Base-by-base conservation (phyloP, 2,888 invertebrate species). In the Caenorhabditis sinica region DNA sequence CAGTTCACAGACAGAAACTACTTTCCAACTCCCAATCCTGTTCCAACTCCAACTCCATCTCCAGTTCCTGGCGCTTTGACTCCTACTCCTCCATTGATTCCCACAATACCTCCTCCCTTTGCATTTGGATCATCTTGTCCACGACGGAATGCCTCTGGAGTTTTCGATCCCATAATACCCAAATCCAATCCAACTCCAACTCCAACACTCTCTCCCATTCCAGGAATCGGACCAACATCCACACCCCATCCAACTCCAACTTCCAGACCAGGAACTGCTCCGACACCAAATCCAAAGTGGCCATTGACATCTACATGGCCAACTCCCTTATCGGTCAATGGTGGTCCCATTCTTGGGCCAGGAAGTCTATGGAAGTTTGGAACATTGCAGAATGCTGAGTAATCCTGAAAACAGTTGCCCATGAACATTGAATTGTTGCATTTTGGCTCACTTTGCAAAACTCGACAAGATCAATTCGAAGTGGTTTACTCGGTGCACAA, bases 201-300 rank as follows among this genome's bases (percentile, higher is more conserved):
- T 33, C 89, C 90, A 51, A 90, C 89, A 66, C 80, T 83, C 43
- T 90, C 89, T 51, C 87, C 88, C 87, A 90, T 89, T 65, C 90
- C 90, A 5, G 90, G 90, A 49, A 90, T 86, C 1, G 90, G 90
- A 30, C 90, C 90, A 15, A 90, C 90, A 68, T 90, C 90, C 17
- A 90, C 90, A 28, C 90, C 90, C 89, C 88, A 88, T 23, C 89
- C 89, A 25, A 82, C 89, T 20, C 87, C 87, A 11, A 89, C 88
- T 73, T 90, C 90, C 13, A 90, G 51, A 45, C 90, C 90, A 17
- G 90, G 90, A 49, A 90, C 86, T 15, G 86, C 87, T 43, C 90
- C 90, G 20, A 90, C 72, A 20, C 89, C 89, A 23, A 90, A 87
- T 8, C 89, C 88, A 61, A 90, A 90, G 53, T 89, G 87, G 9